phyloP scores from a whole-genome alignment of 2,888 invertebrate species.

The Dione vanillae region DNA sequence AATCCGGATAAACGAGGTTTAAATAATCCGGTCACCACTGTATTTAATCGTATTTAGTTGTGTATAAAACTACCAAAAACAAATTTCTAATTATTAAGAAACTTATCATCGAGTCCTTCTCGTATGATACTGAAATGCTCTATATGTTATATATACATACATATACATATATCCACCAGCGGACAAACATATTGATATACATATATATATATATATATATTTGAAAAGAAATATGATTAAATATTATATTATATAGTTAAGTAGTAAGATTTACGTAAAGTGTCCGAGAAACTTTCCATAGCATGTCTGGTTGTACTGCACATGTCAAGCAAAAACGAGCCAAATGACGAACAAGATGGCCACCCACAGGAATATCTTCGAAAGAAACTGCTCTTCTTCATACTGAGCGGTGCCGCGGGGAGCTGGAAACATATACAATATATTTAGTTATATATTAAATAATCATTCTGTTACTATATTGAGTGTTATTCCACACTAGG shows the following conservation, averaged over 20 bases:
- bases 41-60: background rate
- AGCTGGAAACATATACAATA: conserved; percentile 70
- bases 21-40: too few species aligned
- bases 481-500: too few species aligned
- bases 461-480: too few species aligned
- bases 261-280: background rate
- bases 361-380: conserved; percentile 96
- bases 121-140: background rate
- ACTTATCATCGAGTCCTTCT: background rate
- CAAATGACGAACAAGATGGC: conserved; percentile 95
- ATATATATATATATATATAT: background rate
- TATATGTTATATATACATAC: background rate
- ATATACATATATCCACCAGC: background rate
- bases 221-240: background rate
- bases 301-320: background rate
- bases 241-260: background rate
- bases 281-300: background rate
- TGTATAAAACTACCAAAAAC: background rate
- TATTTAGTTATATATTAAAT: background rate
- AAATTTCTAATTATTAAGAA: background rate
- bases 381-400: conserved; percentile 96
- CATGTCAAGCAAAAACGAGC: conserved; percentile 92
- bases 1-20: too few species aligned
- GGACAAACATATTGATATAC: background rate
- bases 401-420: conserved; percentile 93